Evolutionary conservation across 2,113 vertebrate species (phyloP), one percentile per base, ranked within the genome.

Genomic region (Festucalex cinctus): DNA sequence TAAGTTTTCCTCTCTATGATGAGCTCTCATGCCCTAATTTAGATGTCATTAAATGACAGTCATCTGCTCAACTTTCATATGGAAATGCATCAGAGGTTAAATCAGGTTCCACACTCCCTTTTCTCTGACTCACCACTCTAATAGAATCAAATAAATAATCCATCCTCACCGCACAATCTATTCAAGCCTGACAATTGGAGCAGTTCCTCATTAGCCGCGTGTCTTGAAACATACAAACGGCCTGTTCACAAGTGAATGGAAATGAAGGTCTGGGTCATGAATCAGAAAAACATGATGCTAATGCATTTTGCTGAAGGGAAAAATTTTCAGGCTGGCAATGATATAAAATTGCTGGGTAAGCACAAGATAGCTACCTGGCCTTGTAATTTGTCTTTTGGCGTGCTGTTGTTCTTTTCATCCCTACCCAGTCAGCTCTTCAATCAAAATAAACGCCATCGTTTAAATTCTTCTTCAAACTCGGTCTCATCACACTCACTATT

Each of bases 281-380:
- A 64, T 71, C 61, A 51, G 44, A 28, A 72, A 68, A 74, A 68
- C 39, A 70, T 61, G 39, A 65, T 65, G 69, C 35, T 80, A 69
- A 74, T 74, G 63, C 37, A 66, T 77, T 75, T 73, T 64, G 22
- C 26, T 43, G 36, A 19, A 49, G 59, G 53, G 7, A 22, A 62
- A 41, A 49, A 16, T 28, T 41, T 66, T 65, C 46, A 69, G 22
- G 48, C 69, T 68, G 43, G 71, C 77, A 70, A 85, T 77, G 75
- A 62, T 66, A 66, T 75, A 9, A 81, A 83, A 84, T 82, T 77
- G 70, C 65, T 72, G 64, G 70, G 28, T 73, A 71, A 77, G 64
- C 66, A 48, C 71, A 72, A 54, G 51, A 54, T 54, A 54, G 26
- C 66, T 68, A 62, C 44, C 62, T 58, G 57, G 78, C 69, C 24